Percentiles rank a stretch among this genome's conserved stretches.
phyloP scores from a whole-genome alignment of 2,888 invertebrate genomes.

The Nomada ruficornis region DNA sequence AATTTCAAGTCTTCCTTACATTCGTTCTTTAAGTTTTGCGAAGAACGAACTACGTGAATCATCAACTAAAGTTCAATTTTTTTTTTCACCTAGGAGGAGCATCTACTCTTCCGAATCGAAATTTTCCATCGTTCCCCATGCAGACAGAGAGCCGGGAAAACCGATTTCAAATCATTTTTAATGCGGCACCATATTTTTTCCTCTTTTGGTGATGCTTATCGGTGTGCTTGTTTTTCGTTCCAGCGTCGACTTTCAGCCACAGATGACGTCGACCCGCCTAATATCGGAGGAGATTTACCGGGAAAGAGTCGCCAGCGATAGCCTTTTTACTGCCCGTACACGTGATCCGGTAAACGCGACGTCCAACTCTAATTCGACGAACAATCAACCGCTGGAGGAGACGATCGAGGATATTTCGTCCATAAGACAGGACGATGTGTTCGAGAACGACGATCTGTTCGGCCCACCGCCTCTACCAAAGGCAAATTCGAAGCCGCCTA shows the following conservation, averaged over 20 bases:
- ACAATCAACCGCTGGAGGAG: conserved; percentile 37
- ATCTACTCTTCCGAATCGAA: background rate
- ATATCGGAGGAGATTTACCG: conserved; percentile 79
- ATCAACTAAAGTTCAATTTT: background rate
- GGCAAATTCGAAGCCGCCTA: conserved; percentile 67
- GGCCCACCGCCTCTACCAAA: conserved; percentile 82
- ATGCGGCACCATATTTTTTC: background rate
- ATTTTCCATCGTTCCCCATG: conserved; percentile 1
- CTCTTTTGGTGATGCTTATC: background rate
- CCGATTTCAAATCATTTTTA: background rate
- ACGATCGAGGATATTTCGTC: conserved; percentile 39
- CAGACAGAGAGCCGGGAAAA: background rate
- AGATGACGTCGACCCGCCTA: conserved; percentile 76
- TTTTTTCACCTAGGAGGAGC: background rate
- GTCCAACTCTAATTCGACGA: conserved; percentile 42
- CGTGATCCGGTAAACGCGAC: conserved; percentile 53
- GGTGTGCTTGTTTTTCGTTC: conserved; percentile 10
- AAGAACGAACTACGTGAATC: background rate
- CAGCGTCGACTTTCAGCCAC: conserved; percentile 75
- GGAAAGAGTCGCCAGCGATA: conserved; percentile 77
- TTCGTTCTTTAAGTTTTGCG: background rate
- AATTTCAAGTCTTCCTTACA: background rate
- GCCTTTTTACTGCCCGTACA: conserved; percentile 69
- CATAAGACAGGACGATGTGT: conserved; percentile 69
- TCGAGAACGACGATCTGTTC: conserved; percentile 77